Percentiles rank a stretch among this genome's conserved stretches.
Conservation (phyloP, 53 echinoderm and acorn worm species). For the Pentamera pediparva region DNA sequence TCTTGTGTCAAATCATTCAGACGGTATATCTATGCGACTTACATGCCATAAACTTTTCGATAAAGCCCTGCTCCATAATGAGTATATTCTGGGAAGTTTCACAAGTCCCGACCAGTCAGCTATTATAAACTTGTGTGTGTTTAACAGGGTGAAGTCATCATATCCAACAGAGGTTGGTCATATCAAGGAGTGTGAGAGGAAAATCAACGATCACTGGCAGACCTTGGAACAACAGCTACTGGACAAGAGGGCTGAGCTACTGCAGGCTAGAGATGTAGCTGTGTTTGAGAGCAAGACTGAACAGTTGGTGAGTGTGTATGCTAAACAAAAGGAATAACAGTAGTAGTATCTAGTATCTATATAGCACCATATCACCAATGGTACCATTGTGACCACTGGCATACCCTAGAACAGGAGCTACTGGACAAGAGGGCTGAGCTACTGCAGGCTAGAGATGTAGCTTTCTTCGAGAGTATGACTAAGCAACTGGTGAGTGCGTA, state of each 20-base stretch:
- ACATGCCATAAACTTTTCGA: too few relatives aligned
- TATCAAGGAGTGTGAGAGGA: slow-evolving; percentile 59
- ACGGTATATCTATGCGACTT: too few relatives aligned
- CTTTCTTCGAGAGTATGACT: slow-evolving; percentile 66
- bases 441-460: slow-evolving; percentile 46
- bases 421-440: too few relatives aligned
- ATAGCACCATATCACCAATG: too few relatives aligned
- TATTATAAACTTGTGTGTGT: too few relatives aligned
- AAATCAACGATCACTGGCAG: slow-evolving; percentile 78
- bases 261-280: slow-evolving; percentile 73
- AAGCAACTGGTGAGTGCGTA: slow-evolving; percentile 78
- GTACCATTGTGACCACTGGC: too few relatives aligned
- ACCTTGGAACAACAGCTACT: slow-evolving; percentile 61
- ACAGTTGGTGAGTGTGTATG: slow-evolving; percentile 50
- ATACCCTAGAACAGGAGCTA: neutral
- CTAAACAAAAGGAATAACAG: neutral
- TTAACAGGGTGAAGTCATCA: slow-evolving; percentile 88
- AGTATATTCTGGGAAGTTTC: too few relatives aligned
- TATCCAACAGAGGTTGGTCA: slow-evolving; percentile 87
- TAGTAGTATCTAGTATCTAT: too few relatives aligned
- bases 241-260: slow-evolving; percentile 68
- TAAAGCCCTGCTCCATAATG: too few relatives aligned
- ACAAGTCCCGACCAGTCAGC: too few relatives aligned
- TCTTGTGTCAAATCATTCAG: too few relatives aligned
- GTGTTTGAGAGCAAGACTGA: slow-evolving; percentile 75